Percentiles rank a stretch among this genome's conserved stretches.
Evolutionary conservation across 2,797 vertebrate genomes (phyloP).

Genomic region (Lerista edwardsae): DNA sequence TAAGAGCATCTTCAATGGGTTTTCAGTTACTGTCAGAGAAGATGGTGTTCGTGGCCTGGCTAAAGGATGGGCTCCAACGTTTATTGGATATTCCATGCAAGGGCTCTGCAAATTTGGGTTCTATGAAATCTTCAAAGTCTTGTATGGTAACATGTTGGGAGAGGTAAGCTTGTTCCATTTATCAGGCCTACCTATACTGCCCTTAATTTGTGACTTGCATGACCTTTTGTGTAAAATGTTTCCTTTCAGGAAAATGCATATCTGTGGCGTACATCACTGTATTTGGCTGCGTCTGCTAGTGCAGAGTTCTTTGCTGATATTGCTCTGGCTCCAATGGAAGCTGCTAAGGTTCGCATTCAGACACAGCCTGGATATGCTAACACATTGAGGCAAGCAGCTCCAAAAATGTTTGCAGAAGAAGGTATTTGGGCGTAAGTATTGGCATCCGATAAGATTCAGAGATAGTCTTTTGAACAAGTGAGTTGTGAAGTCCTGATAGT

Average conservation of each 20-base stretch:
- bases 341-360: conserved; percentile 95
- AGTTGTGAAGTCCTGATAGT: neutral
- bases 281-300: conserved; percentile 95
- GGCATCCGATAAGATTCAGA: neutral
- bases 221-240: neutral
- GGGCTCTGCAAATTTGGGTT: conserved; percentile 98
- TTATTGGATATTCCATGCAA: conserved; percentile 96
- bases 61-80: conserved; percentile 97
- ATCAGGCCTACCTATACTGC: neutral
- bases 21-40: conserved; percentile 88
- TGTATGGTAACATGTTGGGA: conserved; percentile 91
- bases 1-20: conserved; percentile 93
- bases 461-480: neutral
- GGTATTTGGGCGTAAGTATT: conserved; percentile 92
- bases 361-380: conserved; percentile 96
- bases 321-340: conserved; percentile 98
- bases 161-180: conserved; percentile 81
- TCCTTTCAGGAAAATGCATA: conserved; percentile 91
- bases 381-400: conserved; percentile 87
- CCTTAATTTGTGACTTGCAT: neutral
- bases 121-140: conserved; percentile 95
- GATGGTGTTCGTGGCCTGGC: conserved; percentile 92
- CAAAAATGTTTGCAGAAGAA: conserved; percentile 95
- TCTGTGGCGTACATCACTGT: conserved; percentile 94
- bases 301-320: conserved; percentile 98